phyloP scores from a whole-genome alignment of 1,140 invertebrate species.

The Drosophila guanche region DNA sequence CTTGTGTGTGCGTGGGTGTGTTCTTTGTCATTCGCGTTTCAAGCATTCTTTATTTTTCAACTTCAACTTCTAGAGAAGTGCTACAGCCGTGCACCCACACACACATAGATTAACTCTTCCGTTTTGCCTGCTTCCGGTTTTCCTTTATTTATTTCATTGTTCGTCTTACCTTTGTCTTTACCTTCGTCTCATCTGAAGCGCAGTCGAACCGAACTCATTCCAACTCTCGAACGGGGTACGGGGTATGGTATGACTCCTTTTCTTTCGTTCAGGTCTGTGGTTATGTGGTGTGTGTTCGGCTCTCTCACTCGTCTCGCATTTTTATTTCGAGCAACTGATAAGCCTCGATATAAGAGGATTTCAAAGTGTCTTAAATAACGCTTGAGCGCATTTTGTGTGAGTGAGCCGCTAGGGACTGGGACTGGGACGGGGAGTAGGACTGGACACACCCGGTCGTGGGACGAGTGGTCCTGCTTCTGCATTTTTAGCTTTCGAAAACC shows the following conservation, averaged over 20 bases:
- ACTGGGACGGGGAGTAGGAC: conserved; percentile 24
- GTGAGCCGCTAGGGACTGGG: conserved; percentile 50
- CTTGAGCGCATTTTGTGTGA: conserved; percentile 67
- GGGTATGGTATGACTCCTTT: neutral
- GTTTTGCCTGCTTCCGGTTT: conserved; percentile 35
- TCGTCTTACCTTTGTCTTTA: conserved; percentile 46
- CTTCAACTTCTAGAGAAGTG: conserved; percentile 9
- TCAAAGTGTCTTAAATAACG: conserved; percentile 72
- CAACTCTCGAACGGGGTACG: neutral
- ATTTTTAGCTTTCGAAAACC: conserved; percentile 35
- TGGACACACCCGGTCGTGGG: neutral
- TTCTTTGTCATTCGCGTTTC: conserved; percentile 43
- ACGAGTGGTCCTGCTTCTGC: conserved; percentile 16
- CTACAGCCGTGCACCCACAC: conserved; percentile 2
- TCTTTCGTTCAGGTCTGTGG: conserved; percentile 1
- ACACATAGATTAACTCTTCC: conserved; percentile 56
- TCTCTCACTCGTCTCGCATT: conserved; percentile 46
- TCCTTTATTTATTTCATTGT: conserved; percentile 49
- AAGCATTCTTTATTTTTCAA: conserved; percentile 18
- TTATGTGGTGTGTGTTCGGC: neutral
- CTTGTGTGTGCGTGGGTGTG: conserved; percentile 10
- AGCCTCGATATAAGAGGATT: conserved; percentile 71
- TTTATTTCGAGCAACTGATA: conserved; percentile 65
- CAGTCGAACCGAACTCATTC: conserved; percentile 19
- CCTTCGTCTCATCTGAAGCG: conserved; percentile 22